These are phyloP conservation scores for Phalacrocorax carbo DNA, from an alignment of 2,113 vertebrate species.

Conservation along the genomic window DNA sequence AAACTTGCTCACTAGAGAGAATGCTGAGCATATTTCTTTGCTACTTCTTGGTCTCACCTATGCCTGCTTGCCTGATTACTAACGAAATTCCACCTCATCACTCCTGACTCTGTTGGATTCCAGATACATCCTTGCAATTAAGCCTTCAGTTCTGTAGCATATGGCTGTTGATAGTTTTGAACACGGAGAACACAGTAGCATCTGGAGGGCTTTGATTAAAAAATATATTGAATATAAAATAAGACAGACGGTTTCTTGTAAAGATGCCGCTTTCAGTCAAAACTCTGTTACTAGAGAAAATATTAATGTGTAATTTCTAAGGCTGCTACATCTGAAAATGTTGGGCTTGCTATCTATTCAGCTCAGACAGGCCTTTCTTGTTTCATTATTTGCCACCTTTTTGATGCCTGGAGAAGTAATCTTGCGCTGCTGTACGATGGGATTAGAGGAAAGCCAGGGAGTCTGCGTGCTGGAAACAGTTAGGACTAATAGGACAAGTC, in stretches of 20 bases:
- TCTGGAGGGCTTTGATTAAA: constrained; percentile 62
- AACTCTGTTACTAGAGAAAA: not conserved
- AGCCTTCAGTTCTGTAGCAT: constrained; percentile 42
- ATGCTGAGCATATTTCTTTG: not conserved
- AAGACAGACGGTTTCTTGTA: not conserved
- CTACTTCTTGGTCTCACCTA: not conserved
- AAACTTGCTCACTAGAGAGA: not conserved
- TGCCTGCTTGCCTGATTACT: not conserved
- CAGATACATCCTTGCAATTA: constrained; percentile 37
- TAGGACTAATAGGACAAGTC: not conserved
- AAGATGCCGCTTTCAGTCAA: not conserved
- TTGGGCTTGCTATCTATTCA: not conserved
- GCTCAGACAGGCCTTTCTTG: not conserved
- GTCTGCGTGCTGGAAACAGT: not conserved
- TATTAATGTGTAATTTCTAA: not conserved
- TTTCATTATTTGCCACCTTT: not conserved
- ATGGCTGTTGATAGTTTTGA: constrained; percentile 26
- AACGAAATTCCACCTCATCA: not conserved
- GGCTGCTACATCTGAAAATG: not conserved
- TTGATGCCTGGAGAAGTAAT: not conserved
- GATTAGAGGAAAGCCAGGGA: not conserved
- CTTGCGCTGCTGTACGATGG: not conserved
- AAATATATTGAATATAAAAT: constrained; percentile 21
- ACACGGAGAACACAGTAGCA: constrained; percentile 3
- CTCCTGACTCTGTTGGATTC: not conserved